Evolutionary conservation across 92 coral and sea anemone species (phyloP).

Genomic region (Muricea muricata): DNA sequence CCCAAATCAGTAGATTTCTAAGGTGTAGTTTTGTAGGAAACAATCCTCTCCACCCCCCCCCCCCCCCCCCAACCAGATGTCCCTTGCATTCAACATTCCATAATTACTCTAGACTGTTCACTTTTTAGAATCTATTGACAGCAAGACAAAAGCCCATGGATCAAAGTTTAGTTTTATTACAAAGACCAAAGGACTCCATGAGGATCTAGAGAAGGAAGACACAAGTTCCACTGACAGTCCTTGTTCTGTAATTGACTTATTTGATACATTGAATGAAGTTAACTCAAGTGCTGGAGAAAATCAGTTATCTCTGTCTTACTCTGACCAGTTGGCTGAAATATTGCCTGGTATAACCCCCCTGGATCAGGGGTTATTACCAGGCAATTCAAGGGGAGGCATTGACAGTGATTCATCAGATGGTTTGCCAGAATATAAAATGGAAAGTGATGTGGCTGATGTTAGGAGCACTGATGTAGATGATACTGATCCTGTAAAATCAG

Average conservation of each 20-base stretch:
- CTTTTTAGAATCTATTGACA: not conserved
- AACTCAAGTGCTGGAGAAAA: conserved; percentile 4
- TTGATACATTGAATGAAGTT: conserved; percentile 6
- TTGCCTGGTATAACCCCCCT: not conserved
- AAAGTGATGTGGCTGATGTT: not conserved
- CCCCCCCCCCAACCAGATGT: too few relatives aligned
- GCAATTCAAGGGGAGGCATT: not conserved
- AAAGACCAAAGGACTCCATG: not conserved
- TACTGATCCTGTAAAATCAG: too few relatives aligned
- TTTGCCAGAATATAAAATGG: not conserved
- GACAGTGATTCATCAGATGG: not conserved
- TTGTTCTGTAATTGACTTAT: not conserved
- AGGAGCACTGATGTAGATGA: not conserved
- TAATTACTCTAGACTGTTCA: too few relatives aligned
- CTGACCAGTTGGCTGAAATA: conserved; percentile 30
- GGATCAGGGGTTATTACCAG: not conserved
- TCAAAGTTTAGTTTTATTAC: conserved; percentile 36
- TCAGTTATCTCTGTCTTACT: not conserved
- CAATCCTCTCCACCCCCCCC: too few relatives aligned
- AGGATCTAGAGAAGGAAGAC: not conserved
- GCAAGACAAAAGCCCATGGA: not conserved
- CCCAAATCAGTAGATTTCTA: too few relatives aligned
- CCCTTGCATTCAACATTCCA: not conserved
- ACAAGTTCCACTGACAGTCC: not conserved
- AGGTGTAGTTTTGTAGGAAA: too few relatives aligned